These are phyloP conservation scores for Diorhabda carinulata DNA, from an alignment of 1,140 invertebrate species.

Conservation along the genomic window DNA sequence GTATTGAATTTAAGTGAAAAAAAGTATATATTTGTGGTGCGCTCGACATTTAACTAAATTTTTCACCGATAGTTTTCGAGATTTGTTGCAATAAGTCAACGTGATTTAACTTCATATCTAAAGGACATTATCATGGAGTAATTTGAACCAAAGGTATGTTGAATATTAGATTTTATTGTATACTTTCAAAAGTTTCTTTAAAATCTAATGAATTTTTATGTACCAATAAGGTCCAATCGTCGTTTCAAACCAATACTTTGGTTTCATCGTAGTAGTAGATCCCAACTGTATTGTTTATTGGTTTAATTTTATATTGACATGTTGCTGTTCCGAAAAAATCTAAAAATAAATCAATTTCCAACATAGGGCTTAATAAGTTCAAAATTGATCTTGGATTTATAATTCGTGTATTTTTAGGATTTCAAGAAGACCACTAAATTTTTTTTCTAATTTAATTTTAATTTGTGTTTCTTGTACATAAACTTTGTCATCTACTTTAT, in stretches of 20 bases:
- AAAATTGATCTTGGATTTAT: constrained; percentile 5
- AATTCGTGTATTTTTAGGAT: background rate
- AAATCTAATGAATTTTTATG: background rate
- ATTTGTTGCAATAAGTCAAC: background rate
- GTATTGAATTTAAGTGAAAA: background rate
- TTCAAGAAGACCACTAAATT: constrained; percentile 25
- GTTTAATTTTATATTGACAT: background rate
- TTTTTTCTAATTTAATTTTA: constrained; percentile 19
- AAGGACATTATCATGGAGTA: background rate
- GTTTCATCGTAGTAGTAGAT: background rate
- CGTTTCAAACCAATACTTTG: background rate
- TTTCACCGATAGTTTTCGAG: background rate
- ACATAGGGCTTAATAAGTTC: background rate
- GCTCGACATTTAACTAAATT: constrained; percentile 26
- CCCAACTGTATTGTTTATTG: constrained; percentile 5
- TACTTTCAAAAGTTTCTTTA: background rate
- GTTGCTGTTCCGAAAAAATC: background rate
- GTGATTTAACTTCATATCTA: background rate
- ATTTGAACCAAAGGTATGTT: background rate
- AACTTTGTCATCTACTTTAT: constrained; percentile 15
- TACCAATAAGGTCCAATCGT: constrained; percentile 6
- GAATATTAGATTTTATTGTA: background rate
- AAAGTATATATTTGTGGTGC: background rate
- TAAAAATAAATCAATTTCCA: background rate
- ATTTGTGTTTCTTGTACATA: constrained; percentile 27